Evolutionary conservation across 2,888 invertebrate species (phyloP).

Genomic region (Tuta absoluta): DNA sequence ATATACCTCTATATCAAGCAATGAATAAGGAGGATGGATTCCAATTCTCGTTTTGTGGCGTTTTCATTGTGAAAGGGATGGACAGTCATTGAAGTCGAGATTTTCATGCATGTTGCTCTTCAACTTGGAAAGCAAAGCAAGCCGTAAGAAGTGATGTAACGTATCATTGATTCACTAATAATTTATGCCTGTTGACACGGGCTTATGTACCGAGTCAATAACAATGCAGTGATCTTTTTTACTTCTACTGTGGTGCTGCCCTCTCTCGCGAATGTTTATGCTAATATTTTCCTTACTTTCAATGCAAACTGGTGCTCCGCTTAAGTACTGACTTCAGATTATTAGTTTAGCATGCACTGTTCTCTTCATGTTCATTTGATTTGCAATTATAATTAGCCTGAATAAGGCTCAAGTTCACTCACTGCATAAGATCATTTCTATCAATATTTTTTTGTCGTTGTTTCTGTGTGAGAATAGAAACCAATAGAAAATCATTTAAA

Average conservation of each 20-base stretch:
- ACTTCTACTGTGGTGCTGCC: neutral
- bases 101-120: too few relatives aligned
- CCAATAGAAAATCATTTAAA: neutral
- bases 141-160: too few relatives aligned
- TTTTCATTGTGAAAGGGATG: too few relatives aligned
- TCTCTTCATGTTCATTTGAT: slow-evolving; percentile 13
- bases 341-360: neutral
- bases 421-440: slow-evolving; percentile 3
- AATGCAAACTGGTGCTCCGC: slow-evolving; percentile 12
- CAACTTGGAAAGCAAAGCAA: too few relatives aligned
- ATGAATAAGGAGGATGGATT: too few relatives aligned
- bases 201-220: neutral
- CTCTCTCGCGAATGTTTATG: slow-evolving; percentile 18
- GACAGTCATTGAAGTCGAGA: too few relatives aligned
- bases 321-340: slow-evolving; percentile 11
- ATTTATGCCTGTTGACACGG: too few relatives aligned
- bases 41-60: too few relatives aligned
- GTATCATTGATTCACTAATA: too few relatives aligned
- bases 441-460: neutral
- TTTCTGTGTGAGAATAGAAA: neutral
- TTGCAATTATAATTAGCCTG: slow-evolving; percentile 10
- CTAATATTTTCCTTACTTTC: slow-evolving; percentile 24
- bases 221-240: neutral
- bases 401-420: neutral
- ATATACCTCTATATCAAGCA: too few relatives aligned